Evolutionary conservation across 2,888 invertebrate species (phyloP).

Genomic region (Noctua janthina): DNA sequence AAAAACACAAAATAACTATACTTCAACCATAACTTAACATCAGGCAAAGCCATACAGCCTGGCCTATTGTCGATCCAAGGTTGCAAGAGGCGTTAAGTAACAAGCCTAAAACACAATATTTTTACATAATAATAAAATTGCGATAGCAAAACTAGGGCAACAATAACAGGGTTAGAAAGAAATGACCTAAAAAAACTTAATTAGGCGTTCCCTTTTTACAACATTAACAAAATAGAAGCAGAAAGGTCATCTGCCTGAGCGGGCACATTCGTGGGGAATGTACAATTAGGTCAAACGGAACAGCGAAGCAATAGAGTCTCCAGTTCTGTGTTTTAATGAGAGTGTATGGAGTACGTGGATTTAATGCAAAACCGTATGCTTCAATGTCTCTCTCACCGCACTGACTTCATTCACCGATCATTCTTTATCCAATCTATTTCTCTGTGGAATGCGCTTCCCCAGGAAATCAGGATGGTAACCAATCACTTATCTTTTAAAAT

Average conservation of each 20-base stretch:
- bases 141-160: conserved; percentile 52
- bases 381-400: no score
- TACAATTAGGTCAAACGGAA: conserved; percentile 55
- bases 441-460: no score
- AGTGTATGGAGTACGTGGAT: background rate
- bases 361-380: no score
- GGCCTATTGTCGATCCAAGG: conserved; percentile 29
- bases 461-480: no score
- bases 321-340: conserved; percentile 35
- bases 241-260: conserved; percentile 45
- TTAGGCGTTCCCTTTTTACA: conserved; percentile 63
- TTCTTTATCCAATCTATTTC: no score
- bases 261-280: conserved; percentile 44
- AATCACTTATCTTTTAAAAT: no score
- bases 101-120: conserved; percentile 21
- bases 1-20: background rate
- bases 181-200: conserved; percentile 65
- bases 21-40: background rate
- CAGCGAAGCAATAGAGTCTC: conserved; percentile 33
- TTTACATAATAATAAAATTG: conserved; percentile 38
- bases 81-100: conserved; percentile 1
- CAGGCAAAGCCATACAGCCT: conserved; percentile 1
- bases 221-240: conserved; percentile 56
- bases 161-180: conserved; percentile 62
- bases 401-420: no score